Base-by-base conservation (phyloP, 1,140 invertebrate species). In the Agrypnia vestita region DNA sequence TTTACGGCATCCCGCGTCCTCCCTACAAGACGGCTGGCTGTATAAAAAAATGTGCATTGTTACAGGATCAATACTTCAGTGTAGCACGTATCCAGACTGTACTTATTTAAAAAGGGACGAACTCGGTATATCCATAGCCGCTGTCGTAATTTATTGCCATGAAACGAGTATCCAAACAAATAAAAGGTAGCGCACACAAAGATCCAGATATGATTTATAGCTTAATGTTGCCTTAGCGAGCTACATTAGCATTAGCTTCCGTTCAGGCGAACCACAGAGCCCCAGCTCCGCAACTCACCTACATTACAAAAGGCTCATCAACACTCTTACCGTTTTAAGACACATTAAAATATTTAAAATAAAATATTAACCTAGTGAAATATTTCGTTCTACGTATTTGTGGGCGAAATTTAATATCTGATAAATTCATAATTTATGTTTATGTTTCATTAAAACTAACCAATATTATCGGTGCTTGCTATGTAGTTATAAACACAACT, bases 151-250 rank as follows among this genome's bases (percentile, higher is more conserved):
- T 83, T 83, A 83, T 77, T 47, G 74, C 79, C 79, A 72, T 83
- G 76, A 78, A 82, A 82, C 80, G 80, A 80, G 82, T 75, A 83
- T 80, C 82, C 79, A 64, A 83, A 83, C 82, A 83, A 83, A 83
- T 83, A 83, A 83, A 83, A 83, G 82, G 82, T 83, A 81, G 77
- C 77, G 76, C 71, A 80, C 69, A 83, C 82, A 81, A 79, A 81
- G 79, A 83, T 83, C 78, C 78, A 77, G 79, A 79, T 81, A 83
- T 83, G 82, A 83, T 83, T 83, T 83, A 83, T 83, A 73, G 79
- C 77, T 76, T 80, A 79, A 79, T 83, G 82, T 83, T 83, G 79
- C 79, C 77, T 77, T 75, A 75, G 55, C 62, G 46, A 47, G 71
- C 51, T 80, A 80, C 79, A 83, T 83, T 83, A 83, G 79, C 82